Evolutionary conservation across 2,113 vertebrate genomes (phyloP), one percentile per base, ranked within the genome.

Genomic region (Gasterosteus nipponicus): DNA sequence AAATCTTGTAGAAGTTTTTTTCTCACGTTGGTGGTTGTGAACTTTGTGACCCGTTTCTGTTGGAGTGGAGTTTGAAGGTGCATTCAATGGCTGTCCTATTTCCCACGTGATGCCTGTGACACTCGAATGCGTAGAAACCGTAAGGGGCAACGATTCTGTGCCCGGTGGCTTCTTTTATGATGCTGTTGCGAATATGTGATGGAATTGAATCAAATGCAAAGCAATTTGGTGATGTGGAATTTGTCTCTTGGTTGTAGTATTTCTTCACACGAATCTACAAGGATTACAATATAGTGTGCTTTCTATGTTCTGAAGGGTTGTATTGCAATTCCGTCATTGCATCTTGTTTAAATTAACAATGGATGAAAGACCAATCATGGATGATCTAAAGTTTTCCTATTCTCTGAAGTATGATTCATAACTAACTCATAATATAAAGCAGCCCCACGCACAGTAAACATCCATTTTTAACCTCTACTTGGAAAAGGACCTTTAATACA

Each of bases 31-130:
- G 66, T 16, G n/a, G 33, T 60, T 72, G 46, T 64, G 56, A 82
- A 66, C 15, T 70, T 31, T 73, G 58, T 80, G 78, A 79, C 60
- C 89, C 69, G 81, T 77, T 74, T 85, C 72, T 81, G 10, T 86
- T 61, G 10, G 51, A 75, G 83, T 79, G 68, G 73, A 80, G 77
- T 80, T 75, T 73, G 76, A 85, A 78, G 66, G 63, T 56, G 33
- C 46, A 41, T 78, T 84, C 75, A 88, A 69, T 29, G 73, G 56
- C 41, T 89, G 85, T 78, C 86, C 89, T 80, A 86, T 89, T 89
- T 90, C 91, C 70, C 66, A 51, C 7, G 12, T 66, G 71, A 51
- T 63, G 63, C 59, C 70, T 56, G 77, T 64, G 73, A 86, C 70
- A 56, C 77, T 73, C 1, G 16, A 64, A 71, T 61, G 57, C 72